Percentiles rank a stretch among this genome's conserved stretches.
These are phyloP conservation scores for Poeciliopsis infans DNA, from an alignment of 2,797 vertebrate species.

Conservation along the genomic window DNA sequence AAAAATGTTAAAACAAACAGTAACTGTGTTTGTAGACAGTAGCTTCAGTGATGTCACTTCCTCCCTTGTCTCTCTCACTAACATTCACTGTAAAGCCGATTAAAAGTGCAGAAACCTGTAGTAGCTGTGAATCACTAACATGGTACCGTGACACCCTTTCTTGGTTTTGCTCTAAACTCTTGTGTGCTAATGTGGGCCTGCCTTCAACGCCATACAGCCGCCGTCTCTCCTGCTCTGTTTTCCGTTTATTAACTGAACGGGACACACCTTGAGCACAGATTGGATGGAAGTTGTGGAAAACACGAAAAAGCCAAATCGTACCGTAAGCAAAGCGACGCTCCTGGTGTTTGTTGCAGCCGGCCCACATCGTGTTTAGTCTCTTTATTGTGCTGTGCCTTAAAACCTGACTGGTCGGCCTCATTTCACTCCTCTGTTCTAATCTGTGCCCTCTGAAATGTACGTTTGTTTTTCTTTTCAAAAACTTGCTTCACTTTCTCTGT, in stretches of 20 bases:
- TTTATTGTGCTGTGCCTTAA: slow-evolving; percentile 67
- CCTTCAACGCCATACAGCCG: slow-evolving; percentile 40
- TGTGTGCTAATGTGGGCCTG: slow-evolving; percentile 58
- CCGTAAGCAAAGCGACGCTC: slow-evolving; percentile 49
- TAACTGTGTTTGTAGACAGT: slow-evolving; percentile 1
- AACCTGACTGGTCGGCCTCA: slow-evolving; percentile 57
- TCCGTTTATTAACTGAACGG: slow-evolving; percentile 12
- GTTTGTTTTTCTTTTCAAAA: slow-evolving; percentile 35
- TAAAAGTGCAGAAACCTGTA: neutral
- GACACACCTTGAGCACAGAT: slow-evolving; percentile 12
- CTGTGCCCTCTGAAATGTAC: slow-evolving; percentile 56
- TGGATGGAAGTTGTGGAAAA: slow-evolving; percentile 35
- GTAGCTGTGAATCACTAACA: neutral
- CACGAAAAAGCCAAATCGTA: slow-evolving; percentile 24
- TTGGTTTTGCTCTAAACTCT: slow-evolving; percentile 49
- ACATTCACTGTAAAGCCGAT: neutral
- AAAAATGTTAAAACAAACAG: neutral
- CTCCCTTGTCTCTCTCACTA: neutral
- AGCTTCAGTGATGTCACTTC: neutral
- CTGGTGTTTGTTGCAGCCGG: slow-evolving; percentile 64
- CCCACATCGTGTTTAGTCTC: slow-evolving; percentile 56
- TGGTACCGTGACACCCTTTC: slow-evolving; percentile 53
- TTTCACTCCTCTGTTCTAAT: slow-evolving; percentile 60
- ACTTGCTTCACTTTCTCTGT: slow-evolving; percentile 59
- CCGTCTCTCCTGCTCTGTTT: slow-evolving; percentile 4